Conservation (phyloP, 2,113 vertebrate species). For the Noctilio leporinus region DNA sequence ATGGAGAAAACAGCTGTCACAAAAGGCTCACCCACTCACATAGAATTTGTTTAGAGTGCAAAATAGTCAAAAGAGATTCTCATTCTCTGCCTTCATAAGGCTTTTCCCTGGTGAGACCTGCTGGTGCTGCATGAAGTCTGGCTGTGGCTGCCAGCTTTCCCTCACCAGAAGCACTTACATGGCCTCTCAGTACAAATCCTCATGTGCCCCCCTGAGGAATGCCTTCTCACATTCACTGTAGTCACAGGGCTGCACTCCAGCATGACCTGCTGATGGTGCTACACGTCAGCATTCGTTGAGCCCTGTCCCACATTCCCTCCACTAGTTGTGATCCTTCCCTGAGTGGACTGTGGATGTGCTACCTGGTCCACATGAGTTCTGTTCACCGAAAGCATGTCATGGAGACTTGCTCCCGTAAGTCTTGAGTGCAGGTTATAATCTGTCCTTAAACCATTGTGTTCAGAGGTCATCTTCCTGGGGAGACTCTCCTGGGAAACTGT, state of each 20-base stretch:
- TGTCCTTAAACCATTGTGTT: background rate
- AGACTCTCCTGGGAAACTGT: background rate
- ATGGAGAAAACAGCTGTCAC: background rate
- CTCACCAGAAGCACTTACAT: background rate
- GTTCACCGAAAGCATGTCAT: background rate
- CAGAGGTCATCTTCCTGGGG: background rate
- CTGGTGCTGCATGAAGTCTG: background rate
- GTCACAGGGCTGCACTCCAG: background rate
- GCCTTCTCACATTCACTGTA: background rate
- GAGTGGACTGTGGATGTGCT: accelerated
- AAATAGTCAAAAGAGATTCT: too few species aligned
- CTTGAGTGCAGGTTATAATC: background rate
- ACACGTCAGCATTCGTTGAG: accelerated
- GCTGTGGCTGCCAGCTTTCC: background rate
- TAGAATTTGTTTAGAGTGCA: background rate
- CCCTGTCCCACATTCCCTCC: background rate
- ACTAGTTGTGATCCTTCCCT: background rate
- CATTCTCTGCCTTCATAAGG: background rate
- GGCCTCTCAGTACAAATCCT: background rate
- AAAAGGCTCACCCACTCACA: background rate
- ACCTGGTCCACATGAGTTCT: background rate
- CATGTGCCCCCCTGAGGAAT: background rate
- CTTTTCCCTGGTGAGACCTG: background rate
- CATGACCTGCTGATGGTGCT: background rate
- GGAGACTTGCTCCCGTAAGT: background rate